These are phyloP conservation scores for Orchestes rusci DNA, from an alignment of 2,888 invertebrate genomes.

Conservation along the genomic window DNA sequence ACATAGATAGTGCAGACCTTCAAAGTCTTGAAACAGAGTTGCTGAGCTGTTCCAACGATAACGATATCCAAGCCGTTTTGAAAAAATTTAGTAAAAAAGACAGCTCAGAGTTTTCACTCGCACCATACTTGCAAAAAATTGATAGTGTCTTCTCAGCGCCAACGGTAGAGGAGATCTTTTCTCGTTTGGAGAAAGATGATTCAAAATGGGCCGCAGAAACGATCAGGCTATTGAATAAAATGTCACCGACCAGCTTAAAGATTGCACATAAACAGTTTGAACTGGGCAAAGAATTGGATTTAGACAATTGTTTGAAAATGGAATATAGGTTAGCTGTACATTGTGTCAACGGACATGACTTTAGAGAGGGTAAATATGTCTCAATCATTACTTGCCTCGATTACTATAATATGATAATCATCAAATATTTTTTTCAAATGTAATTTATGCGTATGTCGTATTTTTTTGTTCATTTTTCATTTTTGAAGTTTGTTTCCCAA, in stretches of 20 bases:
- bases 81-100: constrained; percentile 51
- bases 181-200: constrained; percentile 66
- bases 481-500: too few relatives aligned
- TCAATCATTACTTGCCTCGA: too few relatives aligned
- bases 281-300: constrained; percentile 63
- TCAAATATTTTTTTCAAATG: too few relatives aligned
- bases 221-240: constrained; percentile 59
- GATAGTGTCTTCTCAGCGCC: constrained; percentile 68
- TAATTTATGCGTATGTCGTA: too few relatives aligned
- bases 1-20: constrained; percentile 57
- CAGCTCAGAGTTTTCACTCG: constrained; percentile 55
- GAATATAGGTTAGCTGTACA: constrained; percentile 75
- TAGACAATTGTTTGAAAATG: constrained; percentile 81
- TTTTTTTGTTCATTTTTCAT: too few relatives aligned
- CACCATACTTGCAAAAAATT: constrained; percentile 63
- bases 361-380: constrained; percentile 80
- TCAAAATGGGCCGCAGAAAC: constrained; percentile 77
- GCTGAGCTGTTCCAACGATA: constrained; percentile 47
- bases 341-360: constrained; percentile 65
- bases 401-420: too few relatives aligned
- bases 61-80: constrained; percentile 52
- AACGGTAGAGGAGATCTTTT: constrained; percentile 72
- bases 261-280: constrained; percentile 73
- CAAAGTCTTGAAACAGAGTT: constrained; percentile 58
- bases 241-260: constrained; percentile 92